Evolutionary conservation across 1,140 invertebrate genomes (phyloP), one percentile per base, ranked within the genome.

Genomic region (Rhynchophorus ferrugineus): DNA sequence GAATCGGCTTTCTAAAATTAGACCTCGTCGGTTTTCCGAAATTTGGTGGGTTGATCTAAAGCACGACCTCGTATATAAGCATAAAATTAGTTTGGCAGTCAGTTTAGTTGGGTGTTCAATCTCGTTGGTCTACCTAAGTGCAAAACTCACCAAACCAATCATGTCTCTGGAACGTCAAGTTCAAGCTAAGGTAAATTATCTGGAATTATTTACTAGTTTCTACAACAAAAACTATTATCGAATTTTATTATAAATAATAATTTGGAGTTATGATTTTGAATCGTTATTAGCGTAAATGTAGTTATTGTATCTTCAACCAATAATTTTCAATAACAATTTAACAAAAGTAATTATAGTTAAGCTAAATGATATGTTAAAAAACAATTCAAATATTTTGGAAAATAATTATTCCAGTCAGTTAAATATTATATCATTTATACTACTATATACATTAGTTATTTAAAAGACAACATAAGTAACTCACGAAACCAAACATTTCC

Each of bases 161-260:
- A 85, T 86, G 84, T 83, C 84, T 78, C 75, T 86, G 66, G 83
- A 85, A 81, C 80, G 83, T 74, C 81, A 83, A 82, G 84, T 86
- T 69, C 79, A 81, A 65, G 79, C 79, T 66, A 85, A 87, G 80
- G 84, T 85, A 74, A 75, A 70, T 50, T 44, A 13, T 3, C 16
- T 39, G 3, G 6, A 13, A 2, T 8, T 33, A 14, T 29, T 29
- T 52, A 38, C 34, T 34, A 16, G 11, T 9, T 36, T 8, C 21
- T 34, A 35, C 19, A 43, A 50, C n/a, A 46, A 46, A 16, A 46
- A 44, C 16, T 5, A 9, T 33, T 36, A 19, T 17, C n/a, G 11
- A 36, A 6, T 34, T 13, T 9, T 37, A 2, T 47, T 36, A 36
- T 17, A 24, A 24, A 24, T 9, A 8, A 43, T 18, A 14, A 1